These are phyloP conservation scores for Acanthaster planci DNA, from an alignment of 35 echinoderm and acorn worm species.

Conservation along the genomic window DNA sequence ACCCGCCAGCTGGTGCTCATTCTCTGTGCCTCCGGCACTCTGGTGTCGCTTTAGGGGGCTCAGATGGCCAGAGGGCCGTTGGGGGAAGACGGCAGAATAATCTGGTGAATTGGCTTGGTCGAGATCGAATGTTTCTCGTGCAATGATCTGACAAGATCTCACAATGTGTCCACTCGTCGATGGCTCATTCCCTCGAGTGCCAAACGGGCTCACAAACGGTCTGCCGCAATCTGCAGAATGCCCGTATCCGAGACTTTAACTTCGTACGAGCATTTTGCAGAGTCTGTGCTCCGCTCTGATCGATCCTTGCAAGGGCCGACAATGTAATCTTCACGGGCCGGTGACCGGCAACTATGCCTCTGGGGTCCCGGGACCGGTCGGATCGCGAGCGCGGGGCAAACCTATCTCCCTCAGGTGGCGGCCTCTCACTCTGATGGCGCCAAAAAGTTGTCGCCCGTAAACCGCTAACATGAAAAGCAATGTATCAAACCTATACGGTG, in stretches of 20 bases:
- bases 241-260: no score
- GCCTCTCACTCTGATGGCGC: constrained; percentile 15
- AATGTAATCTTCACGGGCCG: neutral
- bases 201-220: constrained; percentile 1
- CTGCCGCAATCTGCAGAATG: neutral
- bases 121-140: constrained; percentile 15
- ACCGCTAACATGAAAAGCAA: constrained; percentile 26
- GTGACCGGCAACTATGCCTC: neutral
- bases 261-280: neutral
- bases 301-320: neutral
- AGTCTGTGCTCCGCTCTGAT: neutral
- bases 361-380: neutral
- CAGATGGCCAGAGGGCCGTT: neutral
- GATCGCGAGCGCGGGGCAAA: neutral
- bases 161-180: neutral
- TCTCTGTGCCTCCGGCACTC: constrained; percentile 3
- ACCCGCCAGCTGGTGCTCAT: constrained; percentile 23
- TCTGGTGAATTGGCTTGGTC: neutral
- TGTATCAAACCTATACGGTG: neutral
- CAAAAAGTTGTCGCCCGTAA: constrained; percentile 30
- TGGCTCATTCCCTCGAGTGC: constrained; percentile 1
- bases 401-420: neutral
- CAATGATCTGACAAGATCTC: constrained; percentile 11
- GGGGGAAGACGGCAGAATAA: neutral
- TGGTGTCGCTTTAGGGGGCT: neutral